Evolutionary conservation across 2,888 invertebrate genomes (phyloP).

Genomic region (Lymantria dispar): DNA sequence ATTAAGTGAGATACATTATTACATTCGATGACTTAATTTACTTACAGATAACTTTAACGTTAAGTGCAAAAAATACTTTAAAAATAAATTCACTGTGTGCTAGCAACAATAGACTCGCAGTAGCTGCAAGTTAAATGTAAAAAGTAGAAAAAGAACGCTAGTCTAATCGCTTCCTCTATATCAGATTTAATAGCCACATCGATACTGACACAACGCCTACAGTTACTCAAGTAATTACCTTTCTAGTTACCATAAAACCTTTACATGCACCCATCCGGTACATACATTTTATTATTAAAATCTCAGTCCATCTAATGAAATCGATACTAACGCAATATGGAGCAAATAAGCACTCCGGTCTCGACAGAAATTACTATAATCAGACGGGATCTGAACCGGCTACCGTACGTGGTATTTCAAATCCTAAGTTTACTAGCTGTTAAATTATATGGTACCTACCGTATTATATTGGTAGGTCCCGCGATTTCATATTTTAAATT

Average conservation of each 20-base stretch:
- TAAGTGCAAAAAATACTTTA: no score
- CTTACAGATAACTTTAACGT: no score
- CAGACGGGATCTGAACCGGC: slow-evolving; percentile 24
- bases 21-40: no score
- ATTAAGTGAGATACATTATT: no score
- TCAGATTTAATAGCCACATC: slow-evolving; percentile 13
- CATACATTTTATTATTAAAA: slow-evolving; percentile 38
- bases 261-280: slow-evolving; percentile 34
- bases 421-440: slow-evolving; percentile 22
- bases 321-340: slow-evolving; percentile 39
- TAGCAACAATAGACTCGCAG: no score
- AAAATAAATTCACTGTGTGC: no score
- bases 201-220: slow-evolving; percentile 22
- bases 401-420: slow-evolving; percentile 26
- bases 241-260: slow-evolving; percentile 31
- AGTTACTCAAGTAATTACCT: slow-evolving; percentile 33
- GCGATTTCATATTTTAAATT: slow-evolving; percentile 14
- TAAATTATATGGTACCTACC: slow-evolving; percentile 25
- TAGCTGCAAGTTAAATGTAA: no score
- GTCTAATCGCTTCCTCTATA: not conserved
- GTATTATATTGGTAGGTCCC: slow-evolving; percentile 1
- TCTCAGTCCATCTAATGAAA: slow-evolving; percentile 39
- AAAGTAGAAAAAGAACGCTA: not conserved
- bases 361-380: slow-evolving; percentile 36
- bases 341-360: slow-evolving; percentile 32